Conservation (phyloP, 2,797 vertebrate species). For the Acanthornis magna region DNA sequence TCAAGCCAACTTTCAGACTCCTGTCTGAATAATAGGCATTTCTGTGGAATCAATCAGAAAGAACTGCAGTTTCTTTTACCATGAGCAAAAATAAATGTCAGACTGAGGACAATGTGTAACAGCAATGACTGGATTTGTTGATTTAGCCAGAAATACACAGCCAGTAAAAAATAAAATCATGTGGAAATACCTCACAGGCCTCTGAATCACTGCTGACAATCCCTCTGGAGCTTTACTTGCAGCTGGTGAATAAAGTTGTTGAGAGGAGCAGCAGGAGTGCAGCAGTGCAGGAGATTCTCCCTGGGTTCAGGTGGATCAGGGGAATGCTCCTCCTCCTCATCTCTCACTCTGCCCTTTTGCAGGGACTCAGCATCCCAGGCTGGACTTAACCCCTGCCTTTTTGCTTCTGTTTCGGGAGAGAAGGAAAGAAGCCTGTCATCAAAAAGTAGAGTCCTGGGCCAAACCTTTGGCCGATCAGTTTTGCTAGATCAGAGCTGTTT, state of each 20-base stretch:
- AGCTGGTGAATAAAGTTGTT: neutral
- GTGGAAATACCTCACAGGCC: neutral
- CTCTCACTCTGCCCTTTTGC: neutral
- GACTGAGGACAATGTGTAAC: slow-evolving; percentile 23
- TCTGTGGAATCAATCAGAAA: slow-evolving; percentile 38
- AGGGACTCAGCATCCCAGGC: neutral
- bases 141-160: neutral
- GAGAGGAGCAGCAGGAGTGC: neutral
- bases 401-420: neutral
- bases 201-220: slow-evolving; percentile 2
- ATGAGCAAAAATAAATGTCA: slow-evolving; percentile 1
- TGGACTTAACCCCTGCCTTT: neutral
- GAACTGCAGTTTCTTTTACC: slow-evolving; percentile 4
- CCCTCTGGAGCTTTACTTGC: neutral
- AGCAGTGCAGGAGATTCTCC: neutral
- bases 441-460: neutral
- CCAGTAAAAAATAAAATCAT: neutral
- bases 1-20: neutral
- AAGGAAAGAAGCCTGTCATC: neutral
- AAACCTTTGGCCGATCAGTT: neutral
- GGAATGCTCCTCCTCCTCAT: neutral
- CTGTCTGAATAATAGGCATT: slow-evolving; percentile 21
- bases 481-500: neutral
- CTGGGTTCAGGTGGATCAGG: neutral
- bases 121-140: slow-evolving; percentile 29